Evolutionary conservation across 2,797 vertebrate species (phyloP), one percentile per base, ranked within the genome.

Genomic region (Pantherophis alleghaniensis): DNA sequence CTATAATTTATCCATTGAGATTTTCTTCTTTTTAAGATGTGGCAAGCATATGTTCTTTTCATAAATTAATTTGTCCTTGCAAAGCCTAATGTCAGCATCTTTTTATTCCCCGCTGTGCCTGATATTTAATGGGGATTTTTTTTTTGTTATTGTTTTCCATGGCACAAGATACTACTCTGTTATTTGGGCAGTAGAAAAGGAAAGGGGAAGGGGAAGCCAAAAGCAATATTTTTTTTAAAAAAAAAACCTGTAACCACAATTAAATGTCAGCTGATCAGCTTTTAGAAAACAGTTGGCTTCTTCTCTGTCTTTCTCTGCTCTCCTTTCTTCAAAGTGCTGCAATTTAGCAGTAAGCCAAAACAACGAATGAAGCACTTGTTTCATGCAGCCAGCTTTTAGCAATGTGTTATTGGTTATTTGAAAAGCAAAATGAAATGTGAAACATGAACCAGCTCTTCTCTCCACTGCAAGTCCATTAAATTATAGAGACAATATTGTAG

Each of bases 1-100:
- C 96, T 96, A 47, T 89, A 89, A 89, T 89, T 89, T 89, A 90
- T 91, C 90, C 42, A 56, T 94, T 90, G 53, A 91, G 94, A 42
- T 47, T 56, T 74, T 32, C 74, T 32, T n/a, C 90, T 95, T 95
- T 94, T 95, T 96, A 95, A 94, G 92, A 18, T 22, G 94, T 87
- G 94, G 92, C 93, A 94, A 93, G 92, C 86, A 28, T 51, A 86
- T n/a, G 90, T 95, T 95, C 74, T 94, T 93, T 94, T 95, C 96
- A 96, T 94, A 96, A 95, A 96, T 96, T 96, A 94, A 94, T 97
- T 96, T 97, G 94, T 96, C 95, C 94, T 96, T 96, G 94, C 61
- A 90, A 96, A 96, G 91, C 32, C 89, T 93, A 93, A 90, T 93
- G 93, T 97, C 96, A 97, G 97, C 96, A 12, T 42, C 96, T 96